phyloP scores from a whole-genome alignment of 64 coral and sea anemone genomes.

The Montipora sp. region DNA sequence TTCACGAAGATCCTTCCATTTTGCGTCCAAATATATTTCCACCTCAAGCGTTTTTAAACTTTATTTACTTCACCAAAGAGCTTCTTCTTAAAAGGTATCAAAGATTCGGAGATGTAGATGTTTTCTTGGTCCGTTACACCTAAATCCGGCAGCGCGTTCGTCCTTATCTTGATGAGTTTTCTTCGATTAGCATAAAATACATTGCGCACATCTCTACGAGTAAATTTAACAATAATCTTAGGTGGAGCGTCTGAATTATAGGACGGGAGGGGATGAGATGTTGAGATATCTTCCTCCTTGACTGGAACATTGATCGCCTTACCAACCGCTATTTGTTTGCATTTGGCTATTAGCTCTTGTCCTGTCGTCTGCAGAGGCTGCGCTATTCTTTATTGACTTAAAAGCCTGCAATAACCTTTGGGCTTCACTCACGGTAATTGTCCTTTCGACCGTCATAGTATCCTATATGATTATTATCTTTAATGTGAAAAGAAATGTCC shows the following conservation, averaged over 20 bases:
- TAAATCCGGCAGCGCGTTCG: background rate
- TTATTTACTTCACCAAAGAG: constrained; percentile 10
- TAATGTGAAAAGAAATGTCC: too few relatives aligned
- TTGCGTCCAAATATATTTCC: background rate
- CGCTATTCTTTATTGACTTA: too few relatives aligned
- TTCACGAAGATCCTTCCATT: background rate
- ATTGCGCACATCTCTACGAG: constrained; percentile 29
- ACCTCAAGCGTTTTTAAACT: background rate
- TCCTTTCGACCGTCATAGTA: too few relatives aligned
- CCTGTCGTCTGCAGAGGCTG: too few relatives aligned
- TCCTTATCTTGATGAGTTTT: constrained; percentile 29
- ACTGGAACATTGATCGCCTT: background rate
- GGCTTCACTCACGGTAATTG: too few relatives aligned
- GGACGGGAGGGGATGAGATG: constrained; percentile 17
- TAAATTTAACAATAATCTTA: constrained; percentile 47
- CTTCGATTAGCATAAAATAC: constrained; percentile 15
- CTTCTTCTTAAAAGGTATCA: constrained; percentile 10
- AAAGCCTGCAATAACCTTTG: too few relatives aligned
- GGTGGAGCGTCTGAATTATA: background rate
- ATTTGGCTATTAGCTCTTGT: too few relatives aligned
- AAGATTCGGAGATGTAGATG: background rate
- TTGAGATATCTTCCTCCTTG: constrained; percentile 54
- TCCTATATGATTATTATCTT: too few relatives aligned
- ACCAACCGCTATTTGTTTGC: background rate
- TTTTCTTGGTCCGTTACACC: background rate